A percentile compares a stretch with the other conserved stretches of the same genome.
Conservation (phyloP, 2,113 vertebrate species). For the Prinia subflava region DNA sequence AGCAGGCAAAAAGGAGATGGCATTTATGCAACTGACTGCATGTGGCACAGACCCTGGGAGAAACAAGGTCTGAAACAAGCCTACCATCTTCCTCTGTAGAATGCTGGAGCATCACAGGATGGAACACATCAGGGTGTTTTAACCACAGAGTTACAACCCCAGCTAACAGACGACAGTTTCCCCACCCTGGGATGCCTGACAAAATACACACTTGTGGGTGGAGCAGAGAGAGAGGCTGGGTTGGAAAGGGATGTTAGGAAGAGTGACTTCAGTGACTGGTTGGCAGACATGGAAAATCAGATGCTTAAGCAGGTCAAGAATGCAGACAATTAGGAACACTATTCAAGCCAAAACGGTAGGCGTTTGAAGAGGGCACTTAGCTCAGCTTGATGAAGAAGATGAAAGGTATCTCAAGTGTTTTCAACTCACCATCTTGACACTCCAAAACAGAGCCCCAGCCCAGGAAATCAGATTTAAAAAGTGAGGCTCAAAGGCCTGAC, state of each 20-base stretch:
- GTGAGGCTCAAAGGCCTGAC: neutral
- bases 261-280: neutral
- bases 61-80: neutral
- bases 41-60: neutral
- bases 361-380: neutral
- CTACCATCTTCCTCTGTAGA: neutral
- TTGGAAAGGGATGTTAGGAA: neutral
- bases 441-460: neutral
- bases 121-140: neutral
- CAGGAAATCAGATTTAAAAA: neutral
- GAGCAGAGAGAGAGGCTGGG: neutral
- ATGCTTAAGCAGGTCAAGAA: neutral
- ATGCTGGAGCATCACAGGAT: neutral
- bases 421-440: neutral
- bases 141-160: neutral
- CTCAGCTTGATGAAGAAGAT: neutral
- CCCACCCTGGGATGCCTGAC: neutral
- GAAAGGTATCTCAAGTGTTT: neutral
- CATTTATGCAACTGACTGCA: neutral
- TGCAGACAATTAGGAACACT: neutral
- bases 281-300: neutral
- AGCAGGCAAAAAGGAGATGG: neutral
- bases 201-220: rapidly evolving
- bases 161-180: neutral
- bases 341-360: neutral